Base-by-base conservation (phyloP, 2,888 invertebrate species). In the Omphaloscelis lunosa region DNA sequence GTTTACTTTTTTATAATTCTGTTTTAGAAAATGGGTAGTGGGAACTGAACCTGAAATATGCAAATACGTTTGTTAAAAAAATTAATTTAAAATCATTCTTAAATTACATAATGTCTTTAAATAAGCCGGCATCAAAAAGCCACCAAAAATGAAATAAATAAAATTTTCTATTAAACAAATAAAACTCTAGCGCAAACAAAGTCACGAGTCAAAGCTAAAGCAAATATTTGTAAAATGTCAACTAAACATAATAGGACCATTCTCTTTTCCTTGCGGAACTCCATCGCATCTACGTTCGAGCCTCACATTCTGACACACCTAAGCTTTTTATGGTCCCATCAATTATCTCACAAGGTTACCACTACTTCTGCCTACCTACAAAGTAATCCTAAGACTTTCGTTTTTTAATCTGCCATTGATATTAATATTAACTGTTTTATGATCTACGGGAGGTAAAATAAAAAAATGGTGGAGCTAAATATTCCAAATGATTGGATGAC, bases 311-410 rank as follows among this genome's bases (percentile, higher is more conserved):
- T 85, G 82, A 88, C 86, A 80, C 88, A 89, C 85, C 77, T 86
- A 72, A 79, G 86, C 80, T 89, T 88, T 88, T 88, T 88, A 88
- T 88, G 77, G 85, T 86, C 56, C 79, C 89, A 88, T 89, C 89
- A 89, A 86, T 88, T 88, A 89, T 81, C 66, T 39, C 62, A 62
- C 89, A 89, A 88, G 88, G 88, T 86, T 86, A 83, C 68, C n/a
- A 74, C 82, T 77, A 79, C 77, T 59, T 80, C 70, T 85, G 63
- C 82, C 73, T 69, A 82, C 81, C 70, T 71, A 87, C 75, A 48
- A 34, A 53, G 59, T 82, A 86, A 78, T 78, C 71, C 61, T 72
- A 80, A 76, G 62, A 83, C 88, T 88, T 89, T 89, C 89, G 82
- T 78, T 88, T 86, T 88, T 85, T 86, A 85, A 80, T 79, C 67